These are phyloP conservation scores for Enteromius thamalakanensis DNA, from an alignment of 2,797 vertebrate species.

Conservation along the genomic window DNA sequence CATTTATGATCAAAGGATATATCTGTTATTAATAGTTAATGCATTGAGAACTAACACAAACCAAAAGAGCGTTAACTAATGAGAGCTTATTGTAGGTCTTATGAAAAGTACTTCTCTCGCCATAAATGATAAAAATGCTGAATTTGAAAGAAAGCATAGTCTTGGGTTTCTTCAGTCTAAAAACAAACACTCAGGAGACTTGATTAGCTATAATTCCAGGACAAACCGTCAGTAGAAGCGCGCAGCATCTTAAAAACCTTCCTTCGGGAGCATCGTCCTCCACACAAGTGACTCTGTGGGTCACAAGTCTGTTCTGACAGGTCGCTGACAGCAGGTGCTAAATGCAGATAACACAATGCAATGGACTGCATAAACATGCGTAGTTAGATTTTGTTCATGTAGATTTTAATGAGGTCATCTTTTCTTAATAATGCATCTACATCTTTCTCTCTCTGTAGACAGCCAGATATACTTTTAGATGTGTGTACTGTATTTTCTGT, in stretches of 20 bases:
- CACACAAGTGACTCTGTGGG: not conserved
- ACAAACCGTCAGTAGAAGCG: not conserved
- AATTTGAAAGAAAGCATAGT: not conserved
- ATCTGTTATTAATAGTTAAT: not conserved
- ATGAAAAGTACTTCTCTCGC: not conserved
- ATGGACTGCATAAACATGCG: not conserved
- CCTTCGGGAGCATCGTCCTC: not conserved
- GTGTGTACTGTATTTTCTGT: too few species aligned
- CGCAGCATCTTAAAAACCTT: not conserved
- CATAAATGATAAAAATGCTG: not conserved
- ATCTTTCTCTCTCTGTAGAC: not conserved
- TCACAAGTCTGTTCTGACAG: not conserved
- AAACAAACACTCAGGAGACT: not conserved
- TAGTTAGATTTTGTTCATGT: not conserved
- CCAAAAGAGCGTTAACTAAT: not conserved
- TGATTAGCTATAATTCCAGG: not conserved
- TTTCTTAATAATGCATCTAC: not conserved
- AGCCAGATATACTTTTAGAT: not conserved
- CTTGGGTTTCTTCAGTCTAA: not conserved
- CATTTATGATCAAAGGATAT: too few species aligned
- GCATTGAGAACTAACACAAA: not conserved
- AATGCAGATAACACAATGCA: not conserved
- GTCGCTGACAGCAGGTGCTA: not conserved
- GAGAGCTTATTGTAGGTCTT: not conserved
- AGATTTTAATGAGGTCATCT: not conserved